Conservation (phyloP, 2,113 vertebrate species). For the Poeciliopsis turrubarensis region DNA sequence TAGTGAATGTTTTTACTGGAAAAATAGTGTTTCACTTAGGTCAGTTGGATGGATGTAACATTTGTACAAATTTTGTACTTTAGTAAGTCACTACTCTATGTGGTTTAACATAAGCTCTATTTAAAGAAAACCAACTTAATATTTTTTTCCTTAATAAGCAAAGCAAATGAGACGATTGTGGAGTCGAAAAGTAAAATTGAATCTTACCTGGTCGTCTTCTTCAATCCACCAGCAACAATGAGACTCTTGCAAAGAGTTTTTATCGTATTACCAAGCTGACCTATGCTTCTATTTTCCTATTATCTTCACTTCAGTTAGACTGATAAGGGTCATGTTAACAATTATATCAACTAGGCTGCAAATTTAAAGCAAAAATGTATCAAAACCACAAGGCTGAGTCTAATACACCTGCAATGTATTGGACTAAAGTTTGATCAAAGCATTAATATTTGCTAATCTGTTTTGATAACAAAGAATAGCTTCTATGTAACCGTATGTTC, state of each 20-base stretch:
- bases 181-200: background rate
- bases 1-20: background rate
- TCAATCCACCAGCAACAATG: slow-evolving; percentile 4
- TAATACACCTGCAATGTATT: background rate
- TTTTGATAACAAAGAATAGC: background rate
- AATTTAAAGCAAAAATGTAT: slow-evolving; percentile 22
- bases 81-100: background rate
- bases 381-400: background rate
- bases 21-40: background rate
- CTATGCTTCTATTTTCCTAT: slow-evolving; percentile 49
- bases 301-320: slow-evolving; percentile 69
- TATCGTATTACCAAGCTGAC: slow-evolving; percentile 49
- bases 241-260: slow-evolving; percentile 16
- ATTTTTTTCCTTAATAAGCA: background rate
- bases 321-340: slow-evolving; percentile 71
- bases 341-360: slow-evolving; percentile 1
- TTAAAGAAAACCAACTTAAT: background rate
- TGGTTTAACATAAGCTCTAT: background rate
- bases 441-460: slow-evolving; percentile 1
- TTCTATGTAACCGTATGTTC: background rate
- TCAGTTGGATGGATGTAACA: background rate
- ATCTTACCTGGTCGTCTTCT: slow-evolving; percentile 36
- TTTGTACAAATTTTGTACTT: too few relatives aligned
- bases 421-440: background rate
- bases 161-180: background rate